Evolutionary conservation across 1,140 invertebrate genomes (phyloP).

Genomic region (Aphidius ervi): DNA sequence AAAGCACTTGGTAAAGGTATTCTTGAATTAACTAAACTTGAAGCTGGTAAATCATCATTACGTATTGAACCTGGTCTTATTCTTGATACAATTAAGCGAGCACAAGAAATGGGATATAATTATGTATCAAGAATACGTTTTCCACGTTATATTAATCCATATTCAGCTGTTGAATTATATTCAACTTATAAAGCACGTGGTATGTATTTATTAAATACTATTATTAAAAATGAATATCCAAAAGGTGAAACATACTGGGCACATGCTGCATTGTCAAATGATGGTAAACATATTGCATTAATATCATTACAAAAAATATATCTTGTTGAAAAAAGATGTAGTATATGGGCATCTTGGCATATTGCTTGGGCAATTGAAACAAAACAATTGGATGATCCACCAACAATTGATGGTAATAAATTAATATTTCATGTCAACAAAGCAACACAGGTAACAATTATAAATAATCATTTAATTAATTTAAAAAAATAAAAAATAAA

Average conservation of each 20-base stretch:
- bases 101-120: constrained; percentile 66
- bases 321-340: constrained; percentile 64
- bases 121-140: constrained; percentile 64
- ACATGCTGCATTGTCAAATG: constrained; percentile 61
- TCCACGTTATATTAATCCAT: constrained; percentile 66
- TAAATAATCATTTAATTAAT: too few species aligned
- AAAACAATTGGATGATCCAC: constrained; percentile 70
- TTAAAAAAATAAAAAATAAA: background rate
- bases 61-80: constrained; percentile 63
- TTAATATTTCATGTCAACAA: constrained; percentile 71
- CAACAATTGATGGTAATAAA: constrained; percentile 60
- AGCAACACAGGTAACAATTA: constrained; percentile 49
- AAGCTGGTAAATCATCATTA: constrained; percentile 57
- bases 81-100: constrained; percentile 64
- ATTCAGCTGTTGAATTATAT: constrained; percentile 65
- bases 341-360: constrained; percentile 68
- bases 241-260: constrained; percentile 68
- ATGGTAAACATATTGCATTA: constrained; percentile 52
- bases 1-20: constrained; percentile 63
- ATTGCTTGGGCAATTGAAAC: constrained; percentile 71
- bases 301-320: constrained; percentile 63
- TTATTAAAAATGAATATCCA: constrained; percentile 64
- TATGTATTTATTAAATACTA: constrained; percentile 55
- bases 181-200: constrained; percentile 63
- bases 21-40: constrained; percentile 55